Conservation (phyloP, 2,888 invertebrate species). For the Ditula angustiorana region DNA sequence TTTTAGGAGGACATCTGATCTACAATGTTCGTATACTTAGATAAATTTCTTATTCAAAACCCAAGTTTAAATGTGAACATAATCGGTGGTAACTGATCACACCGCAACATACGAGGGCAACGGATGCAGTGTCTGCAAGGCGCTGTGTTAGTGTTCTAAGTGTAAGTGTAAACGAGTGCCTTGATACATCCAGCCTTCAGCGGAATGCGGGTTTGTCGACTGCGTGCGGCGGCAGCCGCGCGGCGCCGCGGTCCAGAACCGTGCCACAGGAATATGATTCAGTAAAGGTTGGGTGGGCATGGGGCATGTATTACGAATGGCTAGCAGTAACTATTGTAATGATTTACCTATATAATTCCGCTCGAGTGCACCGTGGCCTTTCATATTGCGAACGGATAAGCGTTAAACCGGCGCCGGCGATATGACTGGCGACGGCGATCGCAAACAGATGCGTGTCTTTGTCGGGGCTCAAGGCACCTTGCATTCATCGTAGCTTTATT, state of each 20-base stretch:
- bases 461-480: constrained; percentile 77
- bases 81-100: constrained; percentile 22
- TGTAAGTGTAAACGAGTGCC: constrained; percentile 83
- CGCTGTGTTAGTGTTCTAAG: constrained; percentile 45
- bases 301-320: constrained; percentile 53
- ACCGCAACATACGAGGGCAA: constrained; percentile 28
- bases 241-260: constrained; percentile 51
- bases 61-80: constrained; percentile 18
- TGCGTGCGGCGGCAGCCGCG: constrained; percentile 61
- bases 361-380: constrained; percentile 44
- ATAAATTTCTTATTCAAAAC: constrained; percentile 12
- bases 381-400: constrained; percentile 43
- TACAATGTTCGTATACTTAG: constrained; percentile 7
- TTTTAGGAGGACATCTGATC: not conserved
- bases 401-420: constrained; percentile 42
- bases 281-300: constrained; percentile 48
- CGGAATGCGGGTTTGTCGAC: constrained; percentile 76
- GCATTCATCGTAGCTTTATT: constrained; percentile 62
- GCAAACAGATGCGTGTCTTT: constrained; percentile 44
- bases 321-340: constrained; percentile 56
- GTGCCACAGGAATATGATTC: constrained; percentile 47
- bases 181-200: constrained; percentile 83
- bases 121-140: constrained; percentile 34
- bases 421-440: constrained; percentile 39
- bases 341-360: constrained; percentile 50